Percentiles rank a stretch among this genome's conserved stretches.
Evolutionary conservation across 2,797 vertebrate species (phyloP).

Genomic region (Cyclopterus lumpus): DNA sequence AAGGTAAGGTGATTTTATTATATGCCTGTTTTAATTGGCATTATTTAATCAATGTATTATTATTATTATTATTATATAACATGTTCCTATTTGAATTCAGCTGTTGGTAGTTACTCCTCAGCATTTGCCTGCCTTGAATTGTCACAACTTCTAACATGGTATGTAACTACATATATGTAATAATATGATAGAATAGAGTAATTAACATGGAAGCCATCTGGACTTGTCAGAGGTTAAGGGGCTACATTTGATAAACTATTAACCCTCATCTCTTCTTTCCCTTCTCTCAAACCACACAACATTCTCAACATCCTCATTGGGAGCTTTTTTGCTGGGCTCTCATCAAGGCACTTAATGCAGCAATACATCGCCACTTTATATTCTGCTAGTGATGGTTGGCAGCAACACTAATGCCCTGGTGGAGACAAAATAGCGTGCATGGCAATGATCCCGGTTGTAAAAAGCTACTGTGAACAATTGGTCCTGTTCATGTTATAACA

Average conservation of each 20-base stretch:
- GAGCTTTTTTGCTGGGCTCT: slow-evolving; percentile 39
- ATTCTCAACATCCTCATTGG: slow-evolving; percentile 29
- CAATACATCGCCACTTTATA: slow-evolving; percentile 46
- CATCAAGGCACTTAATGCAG: slow-evolving; percentile 50
- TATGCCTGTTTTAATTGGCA: not conserved
- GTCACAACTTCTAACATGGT: not conserved
- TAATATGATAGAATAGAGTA: not conserved
- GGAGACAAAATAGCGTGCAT: slow-evolving; percentile 28
- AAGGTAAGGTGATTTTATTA: slow-evolving; percentile 71
- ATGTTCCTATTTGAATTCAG: slow-evolving; percentile 7
- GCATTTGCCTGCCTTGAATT: not conserved
- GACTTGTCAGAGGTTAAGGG: not conserved
- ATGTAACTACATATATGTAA: not conserved
- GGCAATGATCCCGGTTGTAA: slow-evolving; percentile 36
- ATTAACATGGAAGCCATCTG: not conserved
- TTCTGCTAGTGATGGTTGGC: slow-evolving; percentile 32
- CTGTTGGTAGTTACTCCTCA: not conserved
- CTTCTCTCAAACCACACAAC: slow-evolving; percentile 16
- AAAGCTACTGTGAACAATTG: slow-evolving; percentile 29
- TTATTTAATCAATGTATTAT: not conserved
- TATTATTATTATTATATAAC: not conserved
- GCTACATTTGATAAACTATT: not conserved
- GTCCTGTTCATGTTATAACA: not conserved
- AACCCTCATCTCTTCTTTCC: not conserved
- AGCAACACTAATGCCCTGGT: slow-evolving; percentile 23